Base-by-base conservation (phyloP, 1,140 invertebrate genomes). In the Sycophaga agraensis region DNA sequence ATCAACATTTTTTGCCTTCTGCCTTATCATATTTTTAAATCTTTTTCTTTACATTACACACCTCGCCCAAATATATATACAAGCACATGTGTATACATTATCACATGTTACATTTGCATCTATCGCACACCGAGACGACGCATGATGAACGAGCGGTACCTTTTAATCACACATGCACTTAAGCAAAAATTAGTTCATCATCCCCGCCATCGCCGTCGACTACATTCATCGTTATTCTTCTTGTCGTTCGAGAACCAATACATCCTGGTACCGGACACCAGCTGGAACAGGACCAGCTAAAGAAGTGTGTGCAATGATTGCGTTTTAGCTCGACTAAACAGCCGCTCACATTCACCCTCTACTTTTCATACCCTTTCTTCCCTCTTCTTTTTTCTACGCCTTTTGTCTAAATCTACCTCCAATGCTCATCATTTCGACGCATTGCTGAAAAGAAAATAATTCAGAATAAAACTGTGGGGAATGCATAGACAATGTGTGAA, bases 101-200 rank as follows among this genome's bases (percentile, higher is more conserved):
- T 31, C 16, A 22, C 42, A 54, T 40, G 28, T 42, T 54, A 26
- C 50, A 61, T 60, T 34, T 37, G 40, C 59, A 61, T 61, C 19
- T 53, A 16, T 42, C 42, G n/a, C 37, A 19, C 26, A 56, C 53
- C 24, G 21, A 49, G 50, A 48, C 34, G 43, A 48, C n/a, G 21
- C n/a, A 22, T 16, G 35, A 48, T 31, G 22, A 55, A 19, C n/a
- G 40, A 43, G 50, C 35, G 31, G n/a, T 49, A 17, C 24, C 14
- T 4, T 43, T 43, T 12, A 34, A 8, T 3, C 22, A 11, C 26
- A 24, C 35, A 53, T 22, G n/a, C 31, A 37, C 14, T 2, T 16
- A 55, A 16, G 24, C 26, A 11, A 54, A 35, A 24, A 22, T 51
- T 14, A 9, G 48, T 26, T 42, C 16, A 35, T 31, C 24, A 31